These are phyloP conservation scores for Paramisgurnus dabryanus DNA, from an alignment of 2,113 vertebrate species.

Conservation along the genomic window DNA sequence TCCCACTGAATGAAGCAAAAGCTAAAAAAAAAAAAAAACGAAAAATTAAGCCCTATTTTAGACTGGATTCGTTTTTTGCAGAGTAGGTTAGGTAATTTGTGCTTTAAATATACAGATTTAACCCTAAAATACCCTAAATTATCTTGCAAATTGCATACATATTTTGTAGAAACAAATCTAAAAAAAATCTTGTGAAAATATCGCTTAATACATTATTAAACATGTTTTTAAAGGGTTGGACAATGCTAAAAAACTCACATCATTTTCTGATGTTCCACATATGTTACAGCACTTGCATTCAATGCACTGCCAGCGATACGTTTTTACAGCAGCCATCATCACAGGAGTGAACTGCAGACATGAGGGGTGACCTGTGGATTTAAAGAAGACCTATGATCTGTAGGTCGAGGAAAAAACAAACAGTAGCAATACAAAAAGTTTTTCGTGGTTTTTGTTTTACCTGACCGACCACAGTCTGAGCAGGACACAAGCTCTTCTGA, in stretches of 20 bases:
- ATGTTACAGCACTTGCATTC: slow-evolving; percentile 98
- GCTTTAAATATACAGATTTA: too few species aligned
- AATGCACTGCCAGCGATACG: slow-evolving; percentile 97
- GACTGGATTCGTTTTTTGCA: too few species aligned
- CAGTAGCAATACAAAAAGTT: not conserved
- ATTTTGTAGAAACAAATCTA: too few species aligned
- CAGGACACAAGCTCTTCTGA: slow-evolving; percentile 94
- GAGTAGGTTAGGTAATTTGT: too few species aligned
- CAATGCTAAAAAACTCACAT: slow-evolving; percentile 73
- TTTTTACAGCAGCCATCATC: slow-evolving; percentile 97
- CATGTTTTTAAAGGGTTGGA: not conserved
- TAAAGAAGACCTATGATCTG: not conserved
- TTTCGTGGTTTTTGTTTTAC: slow-evolving; percentile 60
- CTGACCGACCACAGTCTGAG: slow-evolving; percentile 94
- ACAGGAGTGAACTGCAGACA: slow-evolving; percentile 95
- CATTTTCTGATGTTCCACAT: slow-evolving; percentile 94
- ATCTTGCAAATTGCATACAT: too few species aligned
- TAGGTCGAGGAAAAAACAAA: not conserved
- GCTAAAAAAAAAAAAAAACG: too few species aligned
- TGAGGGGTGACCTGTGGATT: slow-evolving; percentile 83
- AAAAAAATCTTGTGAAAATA: too few species aligned
- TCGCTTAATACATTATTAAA: too few species aligned
- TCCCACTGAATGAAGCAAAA: too few species aligned
- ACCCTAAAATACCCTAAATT: too few species aligned
- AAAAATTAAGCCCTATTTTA: too few species aligned